A percentile compares a stretch with the other conserved stretches of the same genome.
These are phyloP conservation scores for Aphidoletes aphidimyza DNA, from an alignment of 2,888 invertebrate species.

Conservation along the genomic window DNA sequence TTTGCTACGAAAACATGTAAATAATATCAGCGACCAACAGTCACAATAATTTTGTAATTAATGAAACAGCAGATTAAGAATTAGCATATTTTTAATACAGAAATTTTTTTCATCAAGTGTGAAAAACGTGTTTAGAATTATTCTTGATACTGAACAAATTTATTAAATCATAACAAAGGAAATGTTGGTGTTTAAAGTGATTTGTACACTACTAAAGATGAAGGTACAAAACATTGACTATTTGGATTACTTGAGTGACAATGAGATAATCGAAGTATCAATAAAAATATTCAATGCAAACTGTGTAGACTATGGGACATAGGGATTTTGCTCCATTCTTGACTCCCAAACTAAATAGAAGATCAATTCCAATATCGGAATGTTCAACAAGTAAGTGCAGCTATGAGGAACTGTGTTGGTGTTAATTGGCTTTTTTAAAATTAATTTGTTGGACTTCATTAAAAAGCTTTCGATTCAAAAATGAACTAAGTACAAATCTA, in stretches of 20 bases:
- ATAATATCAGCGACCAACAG: background rate
- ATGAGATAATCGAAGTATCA: conserved; percentile 38
- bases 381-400: too few species aligned
- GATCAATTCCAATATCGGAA: too few species aligned
- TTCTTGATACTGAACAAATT: background rate
- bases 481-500: too few species aligned
- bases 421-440: too few species aligned
- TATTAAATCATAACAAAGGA: background rate
- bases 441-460: too few species aligned
- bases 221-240: conserved; percentile 21
- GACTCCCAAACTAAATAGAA: too few species aligned
- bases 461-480: too few species aligned
- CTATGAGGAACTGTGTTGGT: too few species aligned
- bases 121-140: background rate
- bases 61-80: background rate
- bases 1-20: background rate
- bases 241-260: conserved; percentile 37
- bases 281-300: conserved; percentile 40
- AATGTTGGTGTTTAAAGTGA: conserved; percentile 35
- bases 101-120: too few species aligned
- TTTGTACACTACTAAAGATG: conserved; percentile 33
- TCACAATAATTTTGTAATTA: too few species aligned
- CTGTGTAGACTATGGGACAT: conserved; percentile 29
- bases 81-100: too few species aligned
- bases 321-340: background rate